These are phyloP conservation scores for Glyphotaelius pellucidus DNA, from an alignment of 2,888 invertebrate genomes.

Conservation along the genomic window DNA sequence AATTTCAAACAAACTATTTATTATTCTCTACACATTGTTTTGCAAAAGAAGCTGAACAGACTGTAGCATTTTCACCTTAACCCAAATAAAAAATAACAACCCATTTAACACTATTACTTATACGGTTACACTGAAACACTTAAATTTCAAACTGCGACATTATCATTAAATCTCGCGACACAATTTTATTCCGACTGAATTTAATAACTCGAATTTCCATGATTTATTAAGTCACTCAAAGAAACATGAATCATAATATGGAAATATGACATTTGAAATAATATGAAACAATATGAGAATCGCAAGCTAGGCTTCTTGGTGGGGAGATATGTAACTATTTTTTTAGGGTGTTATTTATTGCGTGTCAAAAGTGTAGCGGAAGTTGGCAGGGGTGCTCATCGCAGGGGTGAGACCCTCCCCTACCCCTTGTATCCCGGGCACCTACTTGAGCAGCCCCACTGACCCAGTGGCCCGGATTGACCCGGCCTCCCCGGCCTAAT, in stretches of 20 bases:
- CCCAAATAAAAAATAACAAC: background rate
- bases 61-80: background rate
- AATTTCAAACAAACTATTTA: background rate
- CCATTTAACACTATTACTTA: background rate
- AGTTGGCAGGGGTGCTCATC: background rate
- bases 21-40: background rate
- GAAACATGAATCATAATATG: background rate
- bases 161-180: background rate
- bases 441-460: background rate
- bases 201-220: constrained; percentile 13
- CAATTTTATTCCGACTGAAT: background rate
- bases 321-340: background rate
- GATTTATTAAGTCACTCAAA: background rate
- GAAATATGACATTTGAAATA: background rate
- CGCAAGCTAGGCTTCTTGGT: background rate
- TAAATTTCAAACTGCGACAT: background rate
- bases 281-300: background rate
- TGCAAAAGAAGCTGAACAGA: background rate
- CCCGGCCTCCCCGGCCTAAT: constrained; percentile 30
- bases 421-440: background rate
- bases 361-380: background rate
- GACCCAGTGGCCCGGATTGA: constrained; percentile 24
- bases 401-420: background rate
- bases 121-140: background rate
- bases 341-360: background rate